phyloP scores from a whole-genome alignment of 2,797 vertebrate genomes.

The Phataginus tetradactyla region DNA sequence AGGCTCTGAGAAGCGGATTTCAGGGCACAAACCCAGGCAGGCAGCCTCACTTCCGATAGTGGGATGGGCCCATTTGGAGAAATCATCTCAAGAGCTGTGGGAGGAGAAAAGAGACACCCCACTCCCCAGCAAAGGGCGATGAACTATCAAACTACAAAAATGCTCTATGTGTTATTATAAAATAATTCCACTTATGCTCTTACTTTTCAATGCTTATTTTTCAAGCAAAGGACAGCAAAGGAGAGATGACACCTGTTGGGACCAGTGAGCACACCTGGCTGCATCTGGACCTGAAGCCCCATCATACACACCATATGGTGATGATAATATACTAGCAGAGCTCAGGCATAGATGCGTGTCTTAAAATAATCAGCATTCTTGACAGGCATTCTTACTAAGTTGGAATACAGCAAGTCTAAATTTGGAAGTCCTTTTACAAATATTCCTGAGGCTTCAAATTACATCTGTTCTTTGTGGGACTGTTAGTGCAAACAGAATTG shows the following conservation, averaged over 20 bases:
- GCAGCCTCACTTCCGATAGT: rapidly evolving
- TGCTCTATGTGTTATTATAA: background rate
- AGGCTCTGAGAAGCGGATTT: background rate
- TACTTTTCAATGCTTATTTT: background rate
- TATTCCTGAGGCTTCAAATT: background rate
- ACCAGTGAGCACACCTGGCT: background rate
- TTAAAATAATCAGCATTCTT: background rate
- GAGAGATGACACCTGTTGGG: background rate
- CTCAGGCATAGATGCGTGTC: background rate
- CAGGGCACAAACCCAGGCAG: background rate
- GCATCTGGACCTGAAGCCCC: background rate
- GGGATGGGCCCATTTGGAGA: background rate
- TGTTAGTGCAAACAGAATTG: background rate
- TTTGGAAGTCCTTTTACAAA: background rate
- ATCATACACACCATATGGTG: background rate
- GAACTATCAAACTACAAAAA: background rate
- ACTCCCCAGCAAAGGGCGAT: background rate
- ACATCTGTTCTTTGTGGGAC: background rate
- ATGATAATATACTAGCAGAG: background rate
- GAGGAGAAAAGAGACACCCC: background rate
- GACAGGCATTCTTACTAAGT: background rate
- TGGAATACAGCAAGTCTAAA: background rate
- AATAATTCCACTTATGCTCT: background rate
- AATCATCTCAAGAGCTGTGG: background rate
- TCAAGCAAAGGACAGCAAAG: background rate